These are phyloP conservation scores for Phthorimaea operculella DNA, from an alignment of 1,140 invertebrate species.

Conservation along the genomic window DNA sequence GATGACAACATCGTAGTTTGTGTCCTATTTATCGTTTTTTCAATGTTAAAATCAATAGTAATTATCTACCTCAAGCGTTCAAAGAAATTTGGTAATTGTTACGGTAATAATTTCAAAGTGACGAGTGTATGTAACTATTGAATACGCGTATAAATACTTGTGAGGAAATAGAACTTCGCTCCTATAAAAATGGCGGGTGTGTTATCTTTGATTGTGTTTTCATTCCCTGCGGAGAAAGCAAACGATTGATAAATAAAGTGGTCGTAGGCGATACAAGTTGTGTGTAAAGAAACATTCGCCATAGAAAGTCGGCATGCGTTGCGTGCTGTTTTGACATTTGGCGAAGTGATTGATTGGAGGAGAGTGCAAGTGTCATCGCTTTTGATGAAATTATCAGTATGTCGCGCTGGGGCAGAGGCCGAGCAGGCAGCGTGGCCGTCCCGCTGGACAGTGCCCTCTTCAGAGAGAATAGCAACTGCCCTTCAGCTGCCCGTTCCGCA, in stretches of 20 bases:
- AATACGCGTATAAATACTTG: constrained; percentile 43
- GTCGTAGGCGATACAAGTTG: neutral
- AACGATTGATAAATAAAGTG: constrained; percentile 22
- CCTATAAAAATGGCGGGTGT: constrained; percentile 68
- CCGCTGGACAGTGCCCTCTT: constrained; percentile 74
- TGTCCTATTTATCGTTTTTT: constrained; percentile 57
- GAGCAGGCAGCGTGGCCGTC: constrained; percentile 71
- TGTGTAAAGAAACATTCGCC: neutral
- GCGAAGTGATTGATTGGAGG: constrained; percentile 44
- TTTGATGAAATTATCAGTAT: constrained; percentile 68
- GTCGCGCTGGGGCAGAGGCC: constrained; percentile 72
- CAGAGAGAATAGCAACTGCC: constrained; percentile 88
- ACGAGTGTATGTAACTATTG: constrained; percentile 21
- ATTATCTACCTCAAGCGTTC: constrained; percentile 54
- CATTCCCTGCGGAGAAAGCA: constrained; percentile 50
- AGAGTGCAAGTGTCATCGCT: constrained; percentile 56
- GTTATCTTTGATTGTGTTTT: constrained; percentile 68
- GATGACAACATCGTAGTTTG: constrained; percentile 67
- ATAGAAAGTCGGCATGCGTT: constrained; percentile 29
- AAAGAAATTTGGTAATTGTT: constrained; percentile 45
- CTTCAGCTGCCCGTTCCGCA: constrained; percentile 86
- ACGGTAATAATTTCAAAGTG: constrained; percentile 41
- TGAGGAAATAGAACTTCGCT: constrained; percentile 59
- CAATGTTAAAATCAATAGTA: constrained; percentile 44
- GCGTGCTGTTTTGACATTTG: constrained; percentile 53